Evolutionary conservation across 2,797 vertebrate genomes (phyloP), one percentile per base, ranked within the genome.

Genomic region (Podargus strigoides): DNA sequence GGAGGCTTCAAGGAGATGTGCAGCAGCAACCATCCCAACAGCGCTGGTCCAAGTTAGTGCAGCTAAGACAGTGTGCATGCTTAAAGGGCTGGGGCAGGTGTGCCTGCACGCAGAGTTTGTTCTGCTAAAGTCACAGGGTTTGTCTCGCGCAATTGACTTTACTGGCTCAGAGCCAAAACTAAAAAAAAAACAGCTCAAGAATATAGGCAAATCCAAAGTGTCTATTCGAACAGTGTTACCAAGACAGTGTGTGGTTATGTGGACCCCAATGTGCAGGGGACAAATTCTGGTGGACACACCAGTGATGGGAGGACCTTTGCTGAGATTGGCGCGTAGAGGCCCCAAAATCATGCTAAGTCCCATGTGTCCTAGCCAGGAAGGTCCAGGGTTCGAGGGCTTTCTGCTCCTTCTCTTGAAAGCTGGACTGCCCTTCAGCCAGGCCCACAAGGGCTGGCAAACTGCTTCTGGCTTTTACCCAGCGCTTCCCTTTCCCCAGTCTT

Each of bases 41-140:
- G n/a, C 4, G 1, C 9, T 26, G 30, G 12, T 26, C 24, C 3
- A 6, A n/a, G 42, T 55, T 30, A 19, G 21, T 2, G 0, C 3
- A 3, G 37, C 24, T 4, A 0, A 62, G 50, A 47, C 67, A 69
- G 30, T 0, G 14, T 18, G 77, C 20, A 14, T 4, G 8, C 55
- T 10, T 26, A 56, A 44, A 52, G 21, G 26, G 36, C 56, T 37
- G 27, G 41, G 62, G 44, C 27, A 47, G 22, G 14, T 14, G 23
- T 41, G n/a, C 26, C 2, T 2, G n/a, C 74, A 80, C 55, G n/a
- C 2, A 0, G 27, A 58, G 28, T 8, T 75, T 69, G 47, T 85
- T n/a, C 36, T 86, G 42, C 28, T 83, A 46, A 84, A 73, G 69
- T 72, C 63, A 69, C 27, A 36, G 30, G 7, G 5, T 59, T 85